Conservation (phyloP, 2,113 vertebrate genomes). For the Ploceus nigricollis region DNA sequence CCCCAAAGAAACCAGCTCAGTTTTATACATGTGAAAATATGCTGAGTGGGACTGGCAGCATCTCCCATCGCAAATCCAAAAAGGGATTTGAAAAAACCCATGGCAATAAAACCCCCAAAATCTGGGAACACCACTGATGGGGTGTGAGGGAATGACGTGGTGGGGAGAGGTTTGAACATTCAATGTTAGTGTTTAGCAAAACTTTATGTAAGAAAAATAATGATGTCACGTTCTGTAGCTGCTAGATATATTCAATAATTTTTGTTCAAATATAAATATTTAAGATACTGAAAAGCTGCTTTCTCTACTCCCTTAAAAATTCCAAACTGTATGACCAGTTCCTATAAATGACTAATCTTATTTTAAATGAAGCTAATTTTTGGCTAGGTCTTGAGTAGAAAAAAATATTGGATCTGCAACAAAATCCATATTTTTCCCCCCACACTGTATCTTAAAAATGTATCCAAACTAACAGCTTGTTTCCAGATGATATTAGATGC, state of each 20-base stretch:
- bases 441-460: constrained; percentile 41
- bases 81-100: neutral
- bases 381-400: constrained; percentile 35
- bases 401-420: constrained; percentile 42
- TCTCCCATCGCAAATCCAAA: neutral
- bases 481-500: constrained; percentile 54
- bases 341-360: constrained; percentile 64
- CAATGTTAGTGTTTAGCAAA: neutral
- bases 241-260: neutral
- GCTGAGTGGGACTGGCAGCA: neutral
- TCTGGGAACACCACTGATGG: neutral
- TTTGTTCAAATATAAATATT: constrained; percentile 55
- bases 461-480: constrained; percentile 59
- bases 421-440: constrained; percentile 39
- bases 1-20: neutral
- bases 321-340: constrained; percentile 17
- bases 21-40: constrained; percentile 34
- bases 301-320: constrained; percentile 38
- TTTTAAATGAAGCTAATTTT: constrained; percentile 63
- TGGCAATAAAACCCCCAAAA: neutral
- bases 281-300: constrained; percentile 43
- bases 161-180: neutral
- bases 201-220: constrained; percentile 30
- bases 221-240: neutral
- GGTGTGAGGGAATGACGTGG: neutral